phyloP scores from a whole-genome alignment of 2,888 invertebrate genomes.

The Dicycla oo region DNA sequence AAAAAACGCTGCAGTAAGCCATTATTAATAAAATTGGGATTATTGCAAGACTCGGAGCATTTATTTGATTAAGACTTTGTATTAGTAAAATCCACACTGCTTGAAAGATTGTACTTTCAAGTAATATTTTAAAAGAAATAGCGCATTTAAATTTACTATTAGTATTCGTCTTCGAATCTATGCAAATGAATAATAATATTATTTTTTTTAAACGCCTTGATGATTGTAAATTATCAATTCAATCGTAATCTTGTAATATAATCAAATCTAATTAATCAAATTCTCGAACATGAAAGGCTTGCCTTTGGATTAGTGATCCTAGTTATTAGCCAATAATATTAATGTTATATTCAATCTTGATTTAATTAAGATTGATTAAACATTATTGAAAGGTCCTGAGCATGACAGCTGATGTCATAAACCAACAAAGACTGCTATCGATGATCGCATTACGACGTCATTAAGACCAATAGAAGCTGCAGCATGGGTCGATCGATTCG shows the following conservation, averaged over 20 bases:
- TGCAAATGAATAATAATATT: constrained; percentile 29
- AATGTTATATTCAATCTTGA: constrained; percentile 29
- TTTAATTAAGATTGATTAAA: constrained; percentile 40
- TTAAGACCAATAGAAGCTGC: background rate
- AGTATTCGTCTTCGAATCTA: background rate
- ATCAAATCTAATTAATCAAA: constrained; percentile 64
- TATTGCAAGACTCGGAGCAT: background rate
- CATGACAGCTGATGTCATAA: constrained; percentile 16
- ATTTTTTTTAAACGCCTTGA: constrained; percentile 8
- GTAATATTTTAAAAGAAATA: background rate
- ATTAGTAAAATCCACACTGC: background rate
- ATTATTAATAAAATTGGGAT: background rate
- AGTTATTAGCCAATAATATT: constrained; percentile 35
- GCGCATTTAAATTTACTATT: background rate
- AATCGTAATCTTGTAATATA: constrained; percentile 47
- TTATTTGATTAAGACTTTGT: background rate
- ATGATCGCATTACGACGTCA: background rate
- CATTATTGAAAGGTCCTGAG: constrained; percentile 22
- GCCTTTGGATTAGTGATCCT: constrained; percentile 34
- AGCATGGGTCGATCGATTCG: background rate
- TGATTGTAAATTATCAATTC: constrained; percentile 60
- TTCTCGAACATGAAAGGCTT: constrained; percentile 55
- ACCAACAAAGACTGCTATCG: background rate
- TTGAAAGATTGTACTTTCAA: background rate
- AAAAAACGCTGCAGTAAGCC: background rate